Evolutionary conservation across 2,888 invertebrate genomes (phyloP).

Genomic region (Bedellia somnulentella): DNA sequence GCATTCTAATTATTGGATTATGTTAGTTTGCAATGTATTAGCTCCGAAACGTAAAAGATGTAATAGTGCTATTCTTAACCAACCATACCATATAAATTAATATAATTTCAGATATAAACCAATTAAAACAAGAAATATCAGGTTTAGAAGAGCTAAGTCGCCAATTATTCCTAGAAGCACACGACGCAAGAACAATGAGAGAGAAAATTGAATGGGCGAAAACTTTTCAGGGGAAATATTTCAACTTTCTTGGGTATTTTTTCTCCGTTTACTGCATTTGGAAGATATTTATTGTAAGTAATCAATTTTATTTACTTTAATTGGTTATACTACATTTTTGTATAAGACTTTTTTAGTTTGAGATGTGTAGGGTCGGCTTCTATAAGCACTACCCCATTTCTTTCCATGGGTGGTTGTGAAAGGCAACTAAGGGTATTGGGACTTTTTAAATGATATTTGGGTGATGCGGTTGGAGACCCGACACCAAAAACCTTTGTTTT

Average conservation of each 20-base stretch:
- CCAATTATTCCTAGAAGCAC: slow-evolving; percentile 95
- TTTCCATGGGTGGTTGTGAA: no score
- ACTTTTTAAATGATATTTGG: no score
- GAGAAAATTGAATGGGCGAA: slow-evolving; percentile 93
- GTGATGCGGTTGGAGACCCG: no score
- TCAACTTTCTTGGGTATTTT: slow-evolving; percentile 97
- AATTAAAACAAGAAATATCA: slow-evolving; percentile 81
- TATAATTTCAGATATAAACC: slow-evolving; percentile 73
- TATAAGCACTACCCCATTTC: no score
- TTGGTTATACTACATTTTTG: slow-evolving; percentile 1
- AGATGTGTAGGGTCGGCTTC: no score
- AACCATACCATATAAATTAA: no score
- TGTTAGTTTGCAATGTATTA: no score
- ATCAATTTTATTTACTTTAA: background rate
- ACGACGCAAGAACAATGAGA: slow-evolving; percentile 88
- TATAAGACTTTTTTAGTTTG: slow-evolving; percentile 5
- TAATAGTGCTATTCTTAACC: no score
- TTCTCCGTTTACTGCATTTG: slow-evolving; percentile 97
- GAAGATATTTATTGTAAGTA: slow-evolving; percentile 97
- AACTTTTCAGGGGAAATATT: slow-evolving; percentile 96
- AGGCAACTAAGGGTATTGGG: no score
- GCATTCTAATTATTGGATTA: no score
- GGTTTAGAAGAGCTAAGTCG: slow-evolving; percentile 90
- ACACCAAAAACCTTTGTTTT: no score
- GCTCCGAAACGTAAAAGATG: no score